phyloP scores from a whole-genome alignment of 2,797 vertebrate genomes.

The Geotrypetes seraphini region DNA sequence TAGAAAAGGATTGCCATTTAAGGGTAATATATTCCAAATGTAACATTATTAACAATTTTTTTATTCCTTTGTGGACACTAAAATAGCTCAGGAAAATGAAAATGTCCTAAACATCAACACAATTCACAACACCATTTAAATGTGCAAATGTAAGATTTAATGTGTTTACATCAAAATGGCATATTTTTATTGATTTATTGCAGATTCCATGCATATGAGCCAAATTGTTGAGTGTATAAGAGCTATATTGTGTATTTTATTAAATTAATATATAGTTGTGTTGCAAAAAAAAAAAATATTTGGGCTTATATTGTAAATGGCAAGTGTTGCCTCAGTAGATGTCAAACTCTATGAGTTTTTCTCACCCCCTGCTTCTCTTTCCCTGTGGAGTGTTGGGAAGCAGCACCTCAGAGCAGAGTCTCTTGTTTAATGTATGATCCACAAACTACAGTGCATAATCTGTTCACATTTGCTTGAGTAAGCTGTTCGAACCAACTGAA shows the following conservation, averaged over 20 bases:
- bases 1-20: constrained; percentile 21
- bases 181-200: constrained; percentile 99
- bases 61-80: constrained; percentile 79
- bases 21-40: constrained; percentile 34
- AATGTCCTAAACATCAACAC: constrained; percentile 85
- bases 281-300: constrained; percentile 99
- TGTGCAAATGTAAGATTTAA: constrained; percentile 98
- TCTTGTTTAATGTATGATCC: constrained; percentile 83
- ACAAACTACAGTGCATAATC: constrained; percentile 77
- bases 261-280: constrained; percentile 99
- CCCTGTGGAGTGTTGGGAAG: constrained; percentile 66
- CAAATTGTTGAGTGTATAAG: constrained; percentile 99
- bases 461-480: constrained; percentile 76
- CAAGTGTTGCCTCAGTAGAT: constrained; percentile 98
- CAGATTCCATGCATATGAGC: constrained; percentile 99
- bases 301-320: constrained; percentile 99
- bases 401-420: constrained; percentile 80
- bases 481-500: constrained; percentile 55
- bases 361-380: constrained; percentile 67
- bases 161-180: constrained; percentile 98
- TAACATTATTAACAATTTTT: constrained; percentile 45
- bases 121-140: constrained; percentile 89
- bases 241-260: constrained; percentile 99
- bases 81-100: constrained; percentile 82
- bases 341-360: constrained; percentile 99